Base-by-base conservation (phyloP, 2,888 invertebrate species). In the Phasia obesa region DNA sequence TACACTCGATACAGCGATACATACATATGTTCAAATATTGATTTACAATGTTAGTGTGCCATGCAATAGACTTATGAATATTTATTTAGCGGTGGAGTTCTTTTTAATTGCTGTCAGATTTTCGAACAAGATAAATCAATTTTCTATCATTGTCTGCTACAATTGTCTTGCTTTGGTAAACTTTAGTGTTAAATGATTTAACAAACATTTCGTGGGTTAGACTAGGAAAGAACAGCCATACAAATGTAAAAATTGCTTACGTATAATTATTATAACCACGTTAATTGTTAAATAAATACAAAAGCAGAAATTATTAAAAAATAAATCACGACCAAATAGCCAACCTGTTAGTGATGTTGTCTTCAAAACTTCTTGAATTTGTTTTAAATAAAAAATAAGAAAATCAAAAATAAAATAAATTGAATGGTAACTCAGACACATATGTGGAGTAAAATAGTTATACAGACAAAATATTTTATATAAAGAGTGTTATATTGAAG, bases 281-380 rank as follows among this genome's bases (percentile, higher is more conserved):
- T 75, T 83, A 83, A 83, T 83, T 75, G 62, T 62, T 71, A 69
- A 83, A 67, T 49, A 83, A 83, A 83, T 71, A 83, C 0, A 70
- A 47, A 4, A 47, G 49, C 7, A 53, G 21, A 47, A 69, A 67
- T 51, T 74, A 49, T 38, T 55, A 47, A 35, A 42, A 60, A 31
- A 23, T 9, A 27, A 59, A 23, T 60, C 38, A 35, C 62, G 65
- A 57, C 35, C 47, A 17, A 47, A 47, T 47, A 42, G 4, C 1
- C 4, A 42, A 4, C 13, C 15, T 13, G 4, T 15, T 4, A 42
- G 4, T n/a, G 38, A 42, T 13, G 15, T 42, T 13, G 38, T 15
- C 15, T 13, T 42, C 15, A 42, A 15, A 42, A 15, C 13, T 15
- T 35, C 0, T 35, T 6, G 1, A 11, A 35, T 5, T 35, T 35